phyloP scores from a whole-genome alignment of 2,113 vertebrate species.

The Neodontobutis hainanensis region DNA sequence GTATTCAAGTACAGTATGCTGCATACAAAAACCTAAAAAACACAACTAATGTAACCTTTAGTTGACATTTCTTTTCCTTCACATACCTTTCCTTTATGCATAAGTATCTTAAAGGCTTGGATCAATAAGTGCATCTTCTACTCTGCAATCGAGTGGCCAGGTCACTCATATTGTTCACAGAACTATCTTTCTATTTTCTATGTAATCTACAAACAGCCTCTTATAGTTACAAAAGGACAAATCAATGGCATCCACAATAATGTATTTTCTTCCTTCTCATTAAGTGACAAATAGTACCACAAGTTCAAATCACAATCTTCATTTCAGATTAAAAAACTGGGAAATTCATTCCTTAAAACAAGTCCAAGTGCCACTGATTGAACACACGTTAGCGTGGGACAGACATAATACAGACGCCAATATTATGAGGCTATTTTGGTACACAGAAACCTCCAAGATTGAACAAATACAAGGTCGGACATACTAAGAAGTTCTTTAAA shows the following conservation, averaged over 20 bases:
- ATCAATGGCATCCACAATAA: slow-evolving; percentile 8
- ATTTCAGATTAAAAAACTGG: slow-evolving; percentile 11
- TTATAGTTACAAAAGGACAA: slow-evolving; percentile 23
- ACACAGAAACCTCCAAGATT: not conserved
- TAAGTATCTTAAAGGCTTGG: slow-evolving; percentile 29
- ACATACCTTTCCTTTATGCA: slow-evolving; percentile 17
- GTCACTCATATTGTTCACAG: slow-evolving; percentile 32
- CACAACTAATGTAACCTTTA: slow-evolving; percentile 34
- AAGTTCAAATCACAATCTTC: slow-evolving; percentile 9
- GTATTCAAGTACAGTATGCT: slow-evolving; percentile 64
- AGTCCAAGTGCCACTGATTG: not conserved
- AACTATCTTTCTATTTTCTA: not conserved
- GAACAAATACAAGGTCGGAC: not conserved
- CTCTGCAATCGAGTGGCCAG: slow-evolving; percentile 9
- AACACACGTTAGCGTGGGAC: not conserved
- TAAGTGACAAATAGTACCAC: slow-evolving; percentile 35
- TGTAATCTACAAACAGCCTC: slow-evolving; percentile 8
- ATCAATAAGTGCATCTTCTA: slow-evolving; percentile 17
- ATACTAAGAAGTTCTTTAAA: slow-evolving; percentile 20
- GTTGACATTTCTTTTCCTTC: slow-evolving; percentile 33
- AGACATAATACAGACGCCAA: not conserved
- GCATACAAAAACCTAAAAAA: slow-evolving; percentile 38
- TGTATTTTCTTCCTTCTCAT: slow-evolving; percentile 12
- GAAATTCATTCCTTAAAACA: not conserved
- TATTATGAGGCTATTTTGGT: slow-evolving; percentile 16